Conservation (phyloP, 2,888 invertebrate genomes). For the Drosophila pseudotalamancana region DNA sequence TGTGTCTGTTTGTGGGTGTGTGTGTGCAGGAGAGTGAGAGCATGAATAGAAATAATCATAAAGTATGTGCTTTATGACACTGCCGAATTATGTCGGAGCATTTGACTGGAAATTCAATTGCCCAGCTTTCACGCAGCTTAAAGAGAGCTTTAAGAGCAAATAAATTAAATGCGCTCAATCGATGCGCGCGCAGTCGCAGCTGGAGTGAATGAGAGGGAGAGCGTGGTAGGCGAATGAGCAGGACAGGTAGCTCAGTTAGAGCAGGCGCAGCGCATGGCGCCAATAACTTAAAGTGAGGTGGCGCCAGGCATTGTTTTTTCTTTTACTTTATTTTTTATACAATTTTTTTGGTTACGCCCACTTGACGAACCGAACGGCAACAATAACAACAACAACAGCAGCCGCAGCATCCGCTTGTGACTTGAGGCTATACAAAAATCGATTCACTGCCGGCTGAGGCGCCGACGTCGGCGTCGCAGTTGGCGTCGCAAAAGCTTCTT, state of each 20-base stretch:
- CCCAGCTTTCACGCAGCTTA: constrained; percentile 25
- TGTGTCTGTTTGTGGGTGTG: neutral
- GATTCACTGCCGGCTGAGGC: constrained; percentile 34
- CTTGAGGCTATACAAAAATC: constrained; percentile 47
- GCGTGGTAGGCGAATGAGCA: constrained; percentile 13
- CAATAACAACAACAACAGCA: constrained; percentile 19
- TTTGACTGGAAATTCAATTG: constrained; percentile 12
- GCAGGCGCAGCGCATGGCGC: constrained; percentile 68
- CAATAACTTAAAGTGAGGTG: constrained; percentile 78
- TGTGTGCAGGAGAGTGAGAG: constrained; percentile 5
- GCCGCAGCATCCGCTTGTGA: constrained; percentile 34
- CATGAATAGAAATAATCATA: constrained; percentile 31
- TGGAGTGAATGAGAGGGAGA: neutral
- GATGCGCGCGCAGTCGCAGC: constrained; percentile 67
- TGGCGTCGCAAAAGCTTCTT: constrained; percentile 58
- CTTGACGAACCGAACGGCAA: constrained; percentile 53
- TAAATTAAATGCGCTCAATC: constrained; percentile 45
- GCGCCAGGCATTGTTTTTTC: constrained; percentile 78
- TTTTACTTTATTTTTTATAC: constrained; percentile 12
- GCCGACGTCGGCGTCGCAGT: constrained; percentile 40
- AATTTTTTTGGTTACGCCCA: constrained; percentile 80
- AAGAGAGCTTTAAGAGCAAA: constrained; percentile 15
- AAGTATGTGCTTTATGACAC: constrained; percentile 41
- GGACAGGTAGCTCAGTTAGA: constrained; percentile 49
- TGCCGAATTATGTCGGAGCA: constrained; percentile 19